These are phyloP conservation scores for Leucopsar rothschildi DNA, from an alignment of 2,113 vertebrate species.

Conservation along the genomic window DNA sequence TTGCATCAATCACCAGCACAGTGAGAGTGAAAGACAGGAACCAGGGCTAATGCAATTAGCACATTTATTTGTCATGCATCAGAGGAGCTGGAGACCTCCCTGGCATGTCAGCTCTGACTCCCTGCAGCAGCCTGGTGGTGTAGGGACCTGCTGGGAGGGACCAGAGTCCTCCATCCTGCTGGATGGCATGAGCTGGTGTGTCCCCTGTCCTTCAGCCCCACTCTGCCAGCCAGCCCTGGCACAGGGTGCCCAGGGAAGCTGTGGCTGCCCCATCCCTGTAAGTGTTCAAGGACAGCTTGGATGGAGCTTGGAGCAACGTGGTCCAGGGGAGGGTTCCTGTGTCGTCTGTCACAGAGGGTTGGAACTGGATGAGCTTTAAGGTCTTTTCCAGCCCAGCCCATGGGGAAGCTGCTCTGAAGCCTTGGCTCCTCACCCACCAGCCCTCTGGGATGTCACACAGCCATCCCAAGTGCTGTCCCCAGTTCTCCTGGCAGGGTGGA, in stretches of 20 bases:
- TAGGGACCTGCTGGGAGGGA: not conserved
- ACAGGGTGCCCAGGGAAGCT: not conserved
- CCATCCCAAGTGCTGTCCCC: rapidly evolving
- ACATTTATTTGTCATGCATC: constrained; percentile 5
- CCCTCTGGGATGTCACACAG: rapidly evolving
- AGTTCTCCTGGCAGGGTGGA: rapidly evolving
- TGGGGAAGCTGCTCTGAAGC: not conserved
- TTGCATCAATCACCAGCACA: not conserved
- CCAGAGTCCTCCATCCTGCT: not conserved
- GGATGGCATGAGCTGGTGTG: rapidly evolving
- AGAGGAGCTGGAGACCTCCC: not conserved
- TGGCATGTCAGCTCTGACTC: not conserved
- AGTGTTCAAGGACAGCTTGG: not conserved
- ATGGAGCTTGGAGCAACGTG: not conserved
- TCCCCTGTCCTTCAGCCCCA: not conserved
- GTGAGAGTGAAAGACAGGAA: not conserved
- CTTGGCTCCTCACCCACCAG: not conserved
- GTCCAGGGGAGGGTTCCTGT: not conserved
- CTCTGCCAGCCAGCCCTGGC: not conserved
- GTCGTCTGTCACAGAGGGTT: not conserved
- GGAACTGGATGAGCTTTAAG: not conserved
- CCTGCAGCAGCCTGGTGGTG: not conserved
- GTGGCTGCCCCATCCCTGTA: not conserved
- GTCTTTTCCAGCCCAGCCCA: not conserved
- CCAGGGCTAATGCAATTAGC: not conserved